phyloP scores from a whole-genome alignment of 2,797 vertebrate species.

The Silurus lanzhouensis region DNA sequence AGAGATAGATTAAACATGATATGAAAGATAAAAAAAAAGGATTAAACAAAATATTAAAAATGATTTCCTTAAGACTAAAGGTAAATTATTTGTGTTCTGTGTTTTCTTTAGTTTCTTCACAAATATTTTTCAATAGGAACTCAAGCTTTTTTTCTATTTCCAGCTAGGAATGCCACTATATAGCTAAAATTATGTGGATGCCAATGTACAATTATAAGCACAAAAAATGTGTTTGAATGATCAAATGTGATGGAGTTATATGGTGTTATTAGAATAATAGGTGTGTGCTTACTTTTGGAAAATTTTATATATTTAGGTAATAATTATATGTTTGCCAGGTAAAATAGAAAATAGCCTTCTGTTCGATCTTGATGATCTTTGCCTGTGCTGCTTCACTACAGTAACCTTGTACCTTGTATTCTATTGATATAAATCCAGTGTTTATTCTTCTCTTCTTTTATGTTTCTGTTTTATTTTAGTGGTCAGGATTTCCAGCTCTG shows the following conservation, averaged over 20 bases:
- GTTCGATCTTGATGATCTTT: background rate
- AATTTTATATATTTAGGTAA: background rate
- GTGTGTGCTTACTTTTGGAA: too few relatives aligned
- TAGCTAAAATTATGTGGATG: too few relatives aligned
- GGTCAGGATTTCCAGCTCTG: slow-evolving; percentile 4
- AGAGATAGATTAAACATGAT: background rate
- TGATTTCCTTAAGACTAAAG: background rate
- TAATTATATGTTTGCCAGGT: background rate
- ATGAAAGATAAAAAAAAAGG: background rate
- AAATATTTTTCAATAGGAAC: background rate
- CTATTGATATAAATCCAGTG: background rate
- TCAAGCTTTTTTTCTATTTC: background rate
- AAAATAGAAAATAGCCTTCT: background rate
- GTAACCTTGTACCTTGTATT: background rate
- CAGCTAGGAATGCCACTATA: too few relatives aligned
- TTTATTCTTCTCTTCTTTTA: background rate
- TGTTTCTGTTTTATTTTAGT: background rate
- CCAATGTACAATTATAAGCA: too few relatives aligned
- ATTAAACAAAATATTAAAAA: background rate
- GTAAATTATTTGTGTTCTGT: background rate
- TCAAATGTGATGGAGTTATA: too few relatives aligned
- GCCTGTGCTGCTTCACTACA: background rate
- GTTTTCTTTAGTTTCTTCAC: background rate
- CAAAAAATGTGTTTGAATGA: too few relatives aligned
- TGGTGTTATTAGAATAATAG: too few relatives aligned